A percentile compares a stretch with the other conserved stretches of the same genome.
These are phyloP conservation scores for Chaetops frenatus DNA, from an alignment of 2,113 vertebrate species.

Conservation along the genomic window DNA sequence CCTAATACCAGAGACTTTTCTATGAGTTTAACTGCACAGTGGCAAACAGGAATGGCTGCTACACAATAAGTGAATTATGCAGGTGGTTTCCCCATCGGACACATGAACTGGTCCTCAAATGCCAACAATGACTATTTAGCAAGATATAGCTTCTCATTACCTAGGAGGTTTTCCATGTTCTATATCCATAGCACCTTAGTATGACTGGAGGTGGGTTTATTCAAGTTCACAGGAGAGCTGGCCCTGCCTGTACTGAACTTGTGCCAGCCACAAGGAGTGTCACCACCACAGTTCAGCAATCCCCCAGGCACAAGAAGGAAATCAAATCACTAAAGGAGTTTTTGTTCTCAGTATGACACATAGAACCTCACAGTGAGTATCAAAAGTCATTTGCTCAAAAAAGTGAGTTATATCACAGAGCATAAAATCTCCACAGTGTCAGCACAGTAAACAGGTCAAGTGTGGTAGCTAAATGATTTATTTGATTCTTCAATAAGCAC, in stretches of 20 bases:
- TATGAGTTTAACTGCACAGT: not conserved
- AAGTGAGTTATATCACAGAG: not conserved
- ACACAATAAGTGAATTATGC: not conserved
- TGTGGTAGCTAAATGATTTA: not conserved
- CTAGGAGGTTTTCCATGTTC: not conserved
- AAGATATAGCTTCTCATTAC: not conserved
- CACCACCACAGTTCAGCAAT: not conserved
- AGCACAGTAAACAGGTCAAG: not conserved
- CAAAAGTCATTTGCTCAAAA: not conserved
- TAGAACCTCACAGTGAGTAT: not conserved
- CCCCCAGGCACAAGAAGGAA: not conserved
- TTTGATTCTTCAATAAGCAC: not conserved
- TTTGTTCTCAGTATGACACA: not conserved
- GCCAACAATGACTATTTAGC: not conserved
- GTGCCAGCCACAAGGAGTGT: not conserved
- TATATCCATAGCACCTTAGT: rapidly evolving
- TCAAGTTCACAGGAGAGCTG: not conserved
- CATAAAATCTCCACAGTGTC: not conserved
- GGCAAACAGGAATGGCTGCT: not conserved
- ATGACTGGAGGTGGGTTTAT: not conserved
- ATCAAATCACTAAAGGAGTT: not conserved
- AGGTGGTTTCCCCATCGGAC: not conserved
- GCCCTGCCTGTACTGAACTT: not conserved
- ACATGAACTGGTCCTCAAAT: not conserved
- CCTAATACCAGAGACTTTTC: not conserved